phyloP scores from a whole-genome alignment of 2,888 invertebrate genomes.

The Morpho helenor region DNA sequence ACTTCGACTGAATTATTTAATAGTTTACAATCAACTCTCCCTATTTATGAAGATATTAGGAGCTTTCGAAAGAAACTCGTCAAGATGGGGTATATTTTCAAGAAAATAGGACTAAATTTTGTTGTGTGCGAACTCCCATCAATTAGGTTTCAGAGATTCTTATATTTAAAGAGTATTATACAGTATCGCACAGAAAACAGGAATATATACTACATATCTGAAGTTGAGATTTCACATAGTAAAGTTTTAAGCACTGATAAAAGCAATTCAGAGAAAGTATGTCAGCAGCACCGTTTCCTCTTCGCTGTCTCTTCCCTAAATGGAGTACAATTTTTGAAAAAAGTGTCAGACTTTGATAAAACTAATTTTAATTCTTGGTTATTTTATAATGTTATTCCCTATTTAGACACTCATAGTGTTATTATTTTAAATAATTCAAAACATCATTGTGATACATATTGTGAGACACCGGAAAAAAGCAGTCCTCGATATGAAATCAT shows the following conservation, averaged over 20 bases:
- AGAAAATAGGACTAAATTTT: conserved; percentile 4
- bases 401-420: conserved; percentile 9
- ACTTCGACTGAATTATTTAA: conserved; percentile 13
- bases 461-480: conserved; percentile 5
- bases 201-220: conserved; percentile 13
- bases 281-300: not conserved
- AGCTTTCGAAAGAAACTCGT: conserved; percentile 14
- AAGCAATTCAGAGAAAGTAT: not conserved
- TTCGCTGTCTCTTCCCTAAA: conserved; percentile 12
- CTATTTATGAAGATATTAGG: conserved; percentile 13
- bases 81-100: conserved; percentile 20
- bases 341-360: not conserved
- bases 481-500: conserved; percentile 17
- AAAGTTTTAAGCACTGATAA: conserved; percentile 10
- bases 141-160: conserved; percentile 13
- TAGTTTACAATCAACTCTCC: conserved; percentile 6
- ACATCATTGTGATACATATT: conserved; percentile 11
- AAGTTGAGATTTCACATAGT: conserved; percentile 2
- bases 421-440: conserved; percentile 14
- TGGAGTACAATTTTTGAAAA: conserved; percentile 1
- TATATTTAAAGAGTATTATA: conserved; percentile 17
- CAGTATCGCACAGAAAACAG: conserved; percentile 5
- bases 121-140: conserved; percentile 16
- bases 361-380: conserved; percentile 11
- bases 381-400: not conserved